phyloP scores from a whole-genome alignment of 2,797 vertebrate species.

The Sebastes kiyomatsui region DNA sequence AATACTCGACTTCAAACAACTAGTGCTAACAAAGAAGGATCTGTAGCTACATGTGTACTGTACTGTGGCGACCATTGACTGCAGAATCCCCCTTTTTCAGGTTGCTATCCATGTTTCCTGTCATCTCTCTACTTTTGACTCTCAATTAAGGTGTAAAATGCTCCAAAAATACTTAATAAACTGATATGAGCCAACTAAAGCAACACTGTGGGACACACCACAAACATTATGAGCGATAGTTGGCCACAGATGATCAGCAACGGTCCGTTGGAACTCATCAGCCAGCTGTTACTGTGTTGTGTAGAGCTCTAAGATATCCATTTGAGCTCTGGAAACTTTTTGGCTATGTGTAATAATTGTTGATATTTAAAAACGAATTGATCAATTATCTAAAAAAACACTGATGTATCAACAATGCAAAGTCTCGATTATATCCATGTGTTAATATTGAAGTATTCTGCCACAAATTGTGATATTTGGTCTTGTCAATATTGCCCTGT shows the following conservation, averaged over 20 bases:
- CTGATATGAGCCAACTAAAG: not conserved
- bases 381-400: not conserved
- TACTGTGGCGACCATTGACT: not conserved
- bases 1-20: not conserved
- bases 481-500: not conserved
- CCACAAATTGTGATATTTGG: not conserved
- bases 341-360: not conserved
- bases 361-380: not conserved
- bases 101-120: not conserved
- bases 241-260: too few species aligned
- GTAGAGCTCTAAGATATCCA: not conserved
- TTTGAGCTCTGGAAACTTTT: not conserved
- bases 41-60: not conserved
- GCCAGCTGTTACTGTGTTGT: not conserved
- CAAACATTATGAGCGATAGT: accelerated
- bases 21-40: not conserved
- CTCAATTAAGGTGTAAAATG: not conserved
- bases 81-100: not conserved
- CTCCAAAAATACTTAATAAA: not conserved
- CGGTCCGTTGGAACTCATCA: not conserved
- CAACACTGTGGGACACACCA: too few species aligned
- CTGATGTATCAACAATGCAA: not conserved
- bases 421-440: not conserved
- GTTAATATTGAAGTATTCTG: not conserved
- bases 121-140: not conserved